Conservation (phyloP, 2,888 invertebrate genomes). For the Gandaritis pyraliata region DNA sequence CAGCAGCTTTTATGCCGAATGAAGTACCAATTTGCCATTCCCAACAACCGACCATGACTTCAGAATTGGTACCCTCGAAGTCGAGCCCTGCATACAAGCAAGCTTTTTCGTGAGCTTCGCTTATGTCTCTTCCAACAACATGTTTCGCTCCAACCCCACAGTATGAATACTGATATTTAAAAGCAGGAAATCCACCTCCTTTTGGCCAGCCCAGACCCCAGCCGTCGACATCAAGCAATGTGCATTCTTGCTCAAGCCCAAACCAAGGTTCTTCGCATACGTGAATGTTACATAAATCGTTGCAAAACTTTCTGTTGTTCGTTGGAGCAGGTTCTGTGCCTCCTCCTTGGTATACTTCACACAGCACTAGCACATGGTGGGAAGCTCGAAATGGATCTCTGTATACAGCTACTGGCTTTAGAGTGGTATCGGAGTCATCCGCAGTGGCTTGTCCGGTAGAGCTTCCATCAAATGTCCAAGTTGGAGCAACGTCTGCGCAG, state of each 20-base stretch:
- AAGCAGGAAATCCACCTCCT: constrained; percentile 93
- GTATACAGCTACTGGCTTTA: constrained; percentile 94
- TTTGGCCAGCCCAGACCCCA: constrained; percentile 97
- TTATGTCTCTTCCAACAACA: constrained; percentile 95
- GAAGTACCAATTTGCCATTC: constrained; percentile 96
- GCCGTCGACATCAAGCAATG: constrained; percentile 93
- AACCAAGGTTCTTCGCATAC: constrained; percentile 92
- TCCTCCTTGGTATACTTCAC: constrained; percentile 91
- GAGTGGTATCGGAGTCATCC: constrained; percentile 95
- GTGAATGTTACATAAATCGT: constrained; percentile 88
- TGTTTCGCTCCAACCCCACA: constrained; percentile 98
- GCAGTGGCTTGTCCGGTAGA: constrained; percentile 92
- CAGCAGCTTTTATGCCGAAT: constrained; percentile 91
- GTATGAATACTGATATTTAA: constrained; percentile 95
- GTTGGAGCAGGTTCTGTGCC: constrained; percentile 88
- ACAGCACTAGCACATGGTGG: constrained; percentile 93
- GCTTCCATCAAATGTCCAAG: constrained; percentile 97
- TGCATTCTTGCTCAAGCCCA: constrained; percentile 96
- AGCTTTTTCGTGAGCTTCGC: constrained; percentile 91
- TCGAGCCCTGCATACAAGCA: constrained; percentile 97
- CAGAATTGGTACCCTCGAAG: constrained; percentile 97
- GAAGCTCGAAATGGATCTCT: constrained; percentile 95
- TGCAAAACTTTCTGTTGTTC: constrained; percentile 89
- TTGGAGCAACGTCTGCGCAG: constrained; percentile 83
- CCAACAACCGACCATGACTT: constrained; percentile 98